Evolutionary conservation across 2,113 vertebrate species (phyloP).

Genomic region (Helogale parvula): DNA sequence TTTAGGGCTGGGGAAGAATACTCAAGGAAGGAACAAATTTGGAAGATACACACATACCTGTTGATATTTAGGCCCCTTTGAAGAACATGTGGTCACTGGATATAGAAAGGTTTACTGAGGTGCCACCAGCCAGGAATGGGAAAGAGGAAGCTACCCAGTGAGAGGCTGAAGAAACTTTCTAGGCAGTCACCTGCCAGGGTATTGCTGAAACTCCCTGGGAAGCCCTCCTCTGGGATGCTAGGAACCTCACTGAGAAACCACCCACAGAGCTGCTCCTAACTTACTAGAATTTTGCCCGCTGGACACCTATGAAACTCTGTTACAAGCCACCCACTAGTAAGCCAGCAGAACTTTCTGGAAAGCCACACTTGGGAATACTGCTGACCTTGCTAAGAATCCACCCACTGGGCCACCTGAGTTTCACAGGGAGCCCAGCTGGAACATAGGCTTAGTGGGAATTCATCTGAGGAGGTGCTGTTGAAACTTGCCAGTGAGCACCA

Average conservation of each 20-base stretch:
- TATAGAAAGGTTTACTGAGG: background rate
- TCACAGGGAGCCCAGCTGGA: background rate
- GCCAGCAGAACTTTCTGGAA: background rate
- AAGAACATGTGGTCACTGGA: background rate
- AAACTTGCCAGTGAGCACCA: background rate
- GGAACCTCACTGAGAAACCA: background rate
- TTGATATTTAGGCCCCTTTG: background rate
- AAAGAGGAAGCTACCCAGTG: background rate
- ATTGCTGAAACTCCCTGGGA: background rate
- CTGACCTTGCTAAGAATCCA: background rate
- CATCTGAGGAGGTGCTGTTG: background rate
- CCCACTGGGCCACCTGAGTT: background rate
- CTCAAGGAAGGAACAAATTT: background rate
- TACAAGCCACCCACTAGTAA: background rate
- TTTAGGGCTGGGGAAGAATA: background rate
- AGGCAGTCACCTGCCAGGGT: rapidly evolving
- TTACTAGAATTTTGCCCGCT: background rate
- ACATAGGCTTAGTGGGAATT: background rate
- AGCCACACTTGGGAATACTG: background rate
- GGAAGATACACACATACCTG: background rate
- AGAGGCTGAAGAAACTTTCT: background rate
- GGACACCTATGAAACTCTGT: background rate
- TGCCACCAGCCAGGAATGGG: background rate
- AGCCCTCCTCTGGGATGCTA: background rate
- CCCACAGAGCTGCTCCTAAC: background rate